These are phyloP conservation scores for Eumerus sabulonum DNA, from an alignment of 2,888 invertebrate species.

Conservation along the genomic window DNA sequence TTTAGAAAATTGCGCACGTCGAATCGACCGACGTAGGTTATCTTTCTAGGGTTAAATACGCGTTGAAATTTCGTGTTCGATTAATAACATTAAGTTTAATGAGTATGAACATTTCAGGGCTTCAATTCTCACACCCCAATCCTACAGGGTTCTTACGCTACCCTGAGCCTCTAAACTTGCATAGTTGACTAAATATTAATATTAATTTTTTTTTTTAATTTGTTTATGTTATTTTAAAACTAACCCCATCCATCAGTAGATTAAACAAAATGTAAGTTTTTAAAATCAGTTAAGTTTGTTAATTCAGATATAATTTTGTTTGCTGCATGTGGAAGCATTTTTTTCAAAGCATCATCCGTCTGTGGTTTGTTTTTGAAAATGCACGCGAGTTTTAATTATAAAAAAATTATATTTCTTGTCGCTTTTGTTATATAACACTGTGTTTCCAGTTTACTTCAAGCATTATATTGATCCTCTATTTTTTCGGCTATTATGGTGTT, in stretches of 20 bases:
- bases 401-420: conserved; percentile 2
- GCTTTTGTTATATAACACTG: conserved; percentile 6
- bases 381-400: conserved; percentile 29
- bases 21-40: no score
- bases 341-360: conserved; percentile 23
- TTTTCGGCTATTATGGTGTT: conserved; percentile 24
- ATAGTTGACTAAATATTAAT: conserved; percentile 44
- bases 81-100: no score
- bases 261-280: conserved; percentile 69
- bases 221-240: conserved; percentile 64
- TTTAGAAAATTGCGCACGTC: no score
- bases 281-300: conserved; percentile 29
- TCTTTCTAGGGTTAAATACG: no score
- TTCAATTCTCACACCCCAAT: no score
- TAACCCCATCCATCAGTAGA: conserved; percentile 66
- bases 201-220: conserved; percentile 60
- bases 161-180: no score
- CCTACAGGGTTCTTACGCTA: no score
- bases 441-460: conserved; percentile 22
- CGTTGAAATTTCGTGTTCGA: no score
- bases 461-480: conserved; percentile 65
- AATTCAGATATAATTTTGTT: conserved; percentile 9
- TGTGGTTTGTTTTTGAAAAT: conserved; percentile 1
- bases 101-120: no score
- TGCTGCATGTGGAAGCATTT: conserved; percentile 26